Base-by-base conservation (phyloP, 2,797 vertebrate species). In the Eupleurogrammus muticus region DNA sequence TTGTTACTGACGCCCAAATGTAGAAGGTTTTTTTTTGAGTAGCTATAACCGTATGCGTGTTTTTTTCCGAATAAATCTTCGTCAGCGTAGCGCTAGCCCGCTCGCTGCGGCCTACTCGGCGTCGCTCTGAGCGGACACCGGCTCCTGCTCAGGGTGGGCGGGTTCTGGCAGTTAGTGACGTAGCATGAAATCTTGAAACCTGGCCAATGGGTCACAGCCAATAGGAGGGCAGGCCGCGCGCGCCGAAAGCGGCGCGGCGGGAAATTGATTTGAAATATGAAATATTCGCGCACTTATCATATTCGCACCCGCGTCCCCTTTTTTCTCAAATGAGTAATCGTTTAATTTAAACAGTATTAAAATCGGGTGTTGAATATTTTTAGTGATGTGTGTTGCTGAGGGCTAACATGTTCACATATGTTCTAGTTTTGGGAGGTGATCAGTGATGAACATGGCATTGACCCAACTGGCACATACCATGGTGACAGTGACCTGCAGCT, bases 401-500 rank as follows among this genome's bases (percentile, higher is more conserved):
- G 1, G 20, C 20, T 48, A 48, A 73, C 19, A 7, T 5, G 5
- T 9, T 23, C 17, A 1, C 3, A 6, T 40, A 3, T 17, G 17
- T 20, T 71, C 17, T 16, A 95, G 94, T 95, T 95, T 66, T 95
- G 94, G 94, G 94, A 95, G 73, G 94, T 95, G 14, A 95, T 95
- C 77, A 95, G 94, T 69, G 94, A 95, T 2, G 94, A 95, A 50
- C 94, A 95, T 28, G 94, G 94, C 3, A 95, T 95, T 53, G 94
- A 95, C 86, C 93, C 93, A 62, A 95, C 94, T 44, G 94, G 94
- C 10, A 92, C 94, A 16, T 95, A 95, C 79, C 92, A 95, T 12
- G 94, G 94, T 5, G 94, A 95, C 88, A 94, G 94, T 44, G 93
- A 95, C 75, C 93, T 95, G 74, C 94, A 95, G 86, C 87, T 95